phyloP scores from a whole-genome alignment of 2,888 invertebrate species.

The Scaptomyza caliginosa region DNA sequence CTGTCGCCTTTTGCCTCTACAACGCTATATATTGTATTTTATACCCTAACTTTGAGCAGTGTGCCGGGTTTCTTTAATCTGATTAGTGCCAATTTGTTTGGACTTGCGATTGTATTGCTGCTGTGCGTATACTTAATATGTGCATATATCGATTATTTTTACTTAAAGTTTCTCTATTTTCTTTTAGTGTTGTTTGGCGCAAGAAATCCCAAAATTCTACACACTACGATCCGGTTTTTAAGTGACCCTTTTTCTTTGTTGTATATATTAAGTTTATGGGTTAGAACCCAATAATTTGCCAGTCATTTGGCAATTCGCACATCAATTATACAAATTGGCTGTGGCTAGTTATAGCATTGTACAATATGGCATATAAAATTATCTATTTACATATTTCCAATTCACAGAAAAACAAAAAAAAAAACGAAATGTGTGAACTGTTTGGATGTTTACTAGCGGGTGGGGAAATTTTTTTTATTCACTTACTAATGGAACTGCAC shows the following conservation, averaged over 20 bases:
- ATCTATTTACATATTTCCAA: conserved; percentile 21
- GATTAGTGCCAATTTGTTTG: conserved; percentile 83
- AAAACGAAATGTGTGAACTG: conserved; percentile 23
- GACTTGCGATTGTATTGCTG: conserved; percentile 62
- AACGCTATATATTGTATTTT: conserved; percentile 87
- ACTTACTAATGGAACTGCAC: background rate
- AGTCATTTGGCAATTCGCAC: conserved; percentile 40
- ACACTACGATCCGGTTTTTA: conserved; percentile 63
- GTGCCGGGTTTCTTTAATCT: conserved; percentile 87
- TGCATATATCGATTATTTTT: conserved; percentile 5
- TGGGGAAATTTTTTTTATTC: conserved; percentile 23
- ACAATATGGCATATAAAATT: background rate
- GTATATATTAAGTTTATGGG: background rate
- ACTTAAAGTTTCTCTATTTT: background rate
- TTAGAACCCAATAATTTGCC: background rate
- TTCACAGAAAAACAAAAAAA: conserved; percentile 11
- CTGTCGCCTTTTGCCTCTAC: conserved; percentile 86
- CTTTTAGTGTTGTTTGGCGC: conserved; percentile 65
- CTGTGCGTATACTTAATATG: conserved; percentile 57
- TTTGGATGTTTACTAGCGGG: background rate
- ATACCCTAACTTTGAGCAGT: conserved; percentile 85
- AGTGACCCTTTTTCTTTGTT: conserved; percentile 21
- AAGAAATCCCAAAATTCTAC: conserved; percentile 47
- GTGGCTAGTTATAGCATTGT: background rate
- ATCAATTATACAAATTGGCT: conserved; percentile 33